Percentiles rank a stretch among this genome's conserved stretches.
Evolutionary conservation across 1,140 invertebrate genomes (phyloP).

Genomic region (Calycopis cecrops): DNA sequence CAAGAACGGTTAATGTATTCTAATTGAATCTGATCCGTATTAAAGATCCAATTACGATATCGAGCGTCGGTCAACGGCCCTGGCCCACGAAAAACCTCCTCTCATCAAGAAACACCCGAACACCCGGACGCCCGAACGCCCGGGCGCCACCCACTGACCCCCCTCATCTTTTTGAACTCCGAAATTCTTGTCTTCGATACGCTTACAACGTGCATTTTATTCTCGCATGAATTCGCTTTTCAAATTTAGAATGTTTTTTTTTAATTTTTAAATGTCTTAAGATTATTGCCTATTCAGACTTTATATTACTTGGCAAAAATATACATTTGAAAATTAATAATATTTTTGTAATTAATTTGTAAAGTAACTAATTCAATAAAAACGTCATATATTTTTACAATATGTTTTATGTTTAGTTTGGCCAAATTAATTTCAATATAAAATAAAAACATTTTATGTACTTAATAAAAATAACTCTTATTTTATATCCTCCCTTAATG

Average conservation of each 20-base stretch:
- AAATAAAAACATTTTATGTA: too few relatives aligned
- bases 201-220: background rate
- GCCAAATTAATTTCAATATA: too few relatives aligned
- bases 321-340: too few relatives aligned
- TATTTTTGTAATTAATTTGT: too few relatives aligned
- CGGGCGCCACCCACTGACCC: conserved; percentile 48
- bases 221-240: background rate
- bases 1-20: conserved; percentile 14
- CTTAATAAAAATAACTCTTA: too few relatives aligned
- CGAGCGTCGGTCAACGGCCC: conserved; percentile 61
- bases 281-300: too few relatives aligned
- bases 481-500: too few relatives aligned
- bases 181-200: conserved; percentile 54
- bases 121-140: conserved; percentile 5
- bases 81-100: conserved; percentile 65
- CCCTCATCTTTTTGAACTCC: conserved; percentile 59
- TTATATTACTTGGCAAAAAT: too few relatives aligned
- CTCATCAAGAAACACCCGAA: conserved; percentile 62
- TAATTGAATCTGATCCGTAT: conserved; percentile 19
- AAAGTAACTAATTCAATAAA: too few relatives aligned
- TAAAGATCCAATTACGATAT: conserved; percentile 61
- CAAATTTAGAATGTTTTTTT: background rate
- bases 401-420: too few relatives aligned
- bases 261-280: too few relatives aligned
- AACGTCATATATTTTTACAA: too few relatives aligned